These are phyloP conservation scores for Sesamia inferens DNA, from an alignment of 2,888 invertebrate species.

Conservation along the genomic window DNA sequence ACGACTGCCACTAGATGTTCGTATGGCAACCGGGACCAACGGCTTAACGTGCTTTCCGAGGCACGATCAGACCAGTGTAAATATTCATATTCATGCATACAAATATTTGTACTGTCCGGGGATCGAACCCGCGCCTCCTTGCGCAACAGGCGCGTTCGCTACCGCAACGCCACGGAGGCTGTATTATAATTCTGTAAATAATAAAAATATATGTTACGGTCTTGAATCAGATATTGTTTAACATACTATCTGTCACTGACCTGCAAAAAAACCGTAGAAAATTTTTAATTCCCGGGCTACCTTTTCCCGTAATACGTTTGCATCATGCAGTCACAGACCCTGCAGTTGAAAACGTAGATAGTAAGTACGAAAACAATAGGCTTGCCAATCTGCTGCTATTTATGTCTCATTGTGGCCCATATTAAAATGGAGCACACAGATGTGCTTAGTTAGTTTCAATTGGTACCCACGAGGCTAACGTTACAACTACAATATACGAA, in stretches of 20 bases:
- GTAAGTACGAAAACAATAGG: constrained; percentile 22
- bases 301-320: neutral
- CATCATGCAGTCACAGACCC: constrained; percentile 4
- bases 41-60: no score
- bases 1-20: no score
- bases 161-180: no score
- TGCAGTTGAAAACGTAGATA: constrained; percentile 32
- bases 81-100: no score
- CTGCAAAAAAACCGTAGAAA: neutral
- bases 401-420: constrained; percentile 54
- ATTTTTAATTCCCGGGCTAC: neutral
- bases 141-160: no score
- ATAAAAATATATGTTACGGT: no score
- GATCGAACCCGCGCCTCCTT: no score
- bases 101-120: no score
- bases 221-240: neutral
- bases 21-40: no score
- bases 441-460: constrained; percentile 59
- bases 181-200: no score
- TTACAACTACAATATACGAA: constrained; percentile 34
- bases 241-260: neutral
- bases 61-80: no score
- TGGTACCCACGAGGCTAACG: constrained; percentile 53
- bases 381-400: constrained; percentile 49
- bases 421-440: constrained; percentile 58